These are phyloP conservation scores for Hypolimnas misippus DNA, from an alignment of 2,888 invertebrate genomes.

Conservation along the genomic window DNA sequence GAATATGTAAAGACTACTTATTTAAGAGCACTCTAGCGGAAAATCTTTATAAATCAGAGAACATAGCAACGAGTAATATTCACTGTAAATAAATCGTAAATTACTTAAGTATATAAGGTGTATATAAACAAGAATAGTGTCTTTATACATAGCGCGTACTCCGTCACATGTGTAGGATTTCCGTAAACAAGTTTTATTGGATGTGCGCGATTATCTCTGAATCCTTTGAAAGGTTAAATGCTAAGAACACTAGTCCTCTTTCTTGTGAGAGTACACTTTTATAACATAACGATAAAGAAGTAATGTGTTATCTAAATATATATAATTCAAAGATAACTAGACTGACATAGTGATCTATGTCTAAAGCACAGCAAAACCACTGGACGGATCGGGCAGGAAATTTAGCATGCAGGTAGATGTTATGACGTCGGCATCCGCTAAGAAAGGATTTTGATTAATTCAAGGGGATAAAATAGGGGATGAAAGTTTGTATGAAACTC, in stretches of 20 bases:
- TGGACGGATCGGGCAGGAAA: no score
- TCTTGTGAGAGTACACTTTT: not conserved
- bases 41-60: not conserved
- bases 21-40: no score
- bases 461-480: no score
- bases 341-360: no score
- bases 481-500: no score
- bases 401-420: no score
- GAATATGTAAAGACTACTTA: no score
- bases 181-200: slow-evolving; percentile 30
- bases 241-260: slow-evolving; percentile 7
- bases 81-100: not conserved
- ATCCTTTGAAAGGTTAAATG: slow-evolving; percentile 29
- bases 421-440: no score
- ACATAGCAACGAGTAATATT: not conserved
- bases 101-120: not conserved
- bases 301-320: no score
- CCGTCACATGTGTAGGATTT: slow-evolving; percentile 15
- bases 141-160: not conserved
- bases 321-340: no score
- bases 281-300: not conserved
- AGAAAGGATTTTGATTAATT: no score
- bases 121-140: not conserved
- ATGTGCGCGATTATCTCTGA: slow-evolving; percentile 26
- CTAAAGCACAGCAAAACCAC: no score